phyloP scores from a whole-genome alignment of 35 echinoderm and acorn worm species.

The Acanthaster planci region DNA sequence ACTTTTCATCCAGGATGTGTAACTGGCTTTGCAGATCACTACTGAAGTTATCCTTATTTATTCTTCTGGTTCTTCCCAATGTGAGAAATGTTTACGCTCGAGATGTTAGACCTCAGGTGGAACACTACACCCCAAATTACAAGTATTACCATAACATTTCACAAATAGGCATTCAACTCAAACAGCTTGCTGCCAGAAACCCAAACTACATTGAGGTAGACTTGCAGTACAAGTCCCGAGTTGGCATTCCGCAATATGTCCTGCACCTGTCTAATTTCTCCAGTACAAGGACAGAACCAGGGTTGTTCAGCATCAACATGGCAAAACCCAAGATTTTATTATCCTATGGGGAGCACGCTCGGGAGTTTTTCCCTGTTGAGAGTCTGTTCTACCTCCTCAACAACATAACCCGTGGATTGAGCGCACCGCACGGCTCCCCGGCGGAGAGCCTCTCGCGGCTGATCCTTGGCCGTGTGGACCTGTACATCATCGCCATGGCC shows the following conservation, averaged over 20 bases:
- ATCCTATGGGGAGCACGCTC: conserved; percentile 91
- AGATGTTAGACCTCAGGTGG: conserved; percentile 76
- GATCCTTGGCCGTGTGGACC: conserved; percentile 74
- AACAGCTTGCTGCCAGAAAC: conserved; percentile 52
- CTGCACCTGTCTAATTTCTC: conserved; percentile 87
- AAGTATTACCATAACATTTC: conserved; percentile 88
- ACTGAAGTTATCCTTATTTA: neutral
- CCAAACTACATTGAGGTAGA: conserved; percentile 70
- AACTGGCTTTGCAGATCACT: neutral
- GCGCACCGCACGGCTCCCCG: conserved; percentile 22
- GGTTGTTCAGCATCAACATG: conserved; percentile 33
- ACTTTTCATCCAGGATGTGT: no score
- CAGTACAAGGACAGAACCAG: conserved; percentile 41
- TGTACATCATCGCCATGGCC: conserved; percentile 78
- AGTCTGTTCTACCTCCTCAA: conserved; percentile 77
- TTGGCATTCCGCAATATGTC: conserved; percentile 67
- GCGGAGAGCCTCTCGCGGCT: conserved; percentile 54
- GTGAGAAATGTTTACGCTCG: conserved; percentile 12
- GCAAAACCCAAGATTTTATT: conserved; percentile 83
- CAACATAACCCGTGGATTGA: conserved; percentile 72
- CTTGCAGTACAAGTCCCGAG: conserved; percentile 63
- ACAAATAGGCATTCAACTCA: conserved; percentile 57
- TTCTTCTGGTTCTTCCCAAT: neutral
- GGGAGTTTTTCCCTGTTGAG: conserved; percentile 95
- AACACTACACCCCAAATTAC: conserved; percentile 85